phyloP scores from a whole-genome alignment of 2,797 vertebrate genomes.

The Antrozous pallidus region DNA sequence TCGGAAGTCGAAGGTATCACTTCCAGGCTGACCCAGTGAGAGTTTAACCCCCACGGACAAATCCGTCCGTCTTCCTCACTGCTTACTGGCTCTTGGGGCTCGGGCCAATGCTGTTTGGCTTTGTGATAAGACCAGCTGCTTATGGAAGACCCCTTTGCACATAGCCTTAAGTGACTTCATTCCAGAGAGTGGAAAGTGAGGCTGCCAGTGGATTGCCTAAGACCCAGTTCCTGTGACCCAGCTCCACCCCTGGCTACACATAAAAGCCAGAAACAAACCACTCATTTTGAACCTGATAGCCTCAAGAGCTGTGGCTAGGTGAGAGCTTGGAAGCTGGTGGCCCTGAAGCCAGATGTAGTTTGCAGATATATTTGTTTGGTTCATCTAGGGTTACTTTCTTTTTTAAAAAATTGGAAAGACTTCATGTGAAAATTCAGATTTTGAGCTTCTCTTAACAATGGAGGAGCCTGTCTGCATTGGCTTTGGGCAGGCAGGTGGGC shows the following conservation, averaged over 20 bases:
- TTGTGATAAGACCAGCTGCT: background rate
- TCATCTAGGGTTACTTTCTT: background rate
- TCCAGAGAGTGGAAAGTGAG: background rate
- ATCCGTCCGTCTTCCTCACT: background rate
- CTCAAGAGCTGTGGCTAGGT: background rate
- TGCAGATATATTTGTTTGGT: conserved; percentile 20
- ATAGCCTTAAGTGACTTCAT: background rate
- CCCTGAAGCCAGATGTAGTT: background rate
- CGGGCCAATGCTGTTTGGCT: background rate
- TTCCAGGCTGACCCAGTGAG: background rate
- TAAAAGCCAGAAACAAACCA: background rate
- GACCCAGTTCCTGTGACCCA: background rate
- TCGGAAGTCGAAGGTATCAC: background rate
- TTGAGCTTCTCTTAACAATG: conserved; percentile 50
- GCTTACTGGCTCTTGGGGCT: background rate
- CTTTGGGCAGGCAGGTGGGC: no score
- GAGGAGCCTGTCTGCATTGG: background rate
- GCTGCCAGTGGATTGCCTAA: background rate
- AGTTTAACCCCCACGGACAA: background rate
- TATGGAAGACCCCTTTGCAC: background rate
- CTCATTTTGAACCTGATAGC: background rate
- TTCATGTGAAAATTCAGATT: conserved; percentile 7
- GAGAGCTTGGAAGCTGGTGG: background rate
- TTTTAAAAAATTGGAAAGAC: background rate
- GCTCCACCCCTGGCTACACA: background rate